Percentiles rank a stretch among this genome's conserved stretches.
Evolutionary conservation across 1,140 invertebrate genomes (phyloP).

Genomic region (Zaprionus gabonicus): DNA sequence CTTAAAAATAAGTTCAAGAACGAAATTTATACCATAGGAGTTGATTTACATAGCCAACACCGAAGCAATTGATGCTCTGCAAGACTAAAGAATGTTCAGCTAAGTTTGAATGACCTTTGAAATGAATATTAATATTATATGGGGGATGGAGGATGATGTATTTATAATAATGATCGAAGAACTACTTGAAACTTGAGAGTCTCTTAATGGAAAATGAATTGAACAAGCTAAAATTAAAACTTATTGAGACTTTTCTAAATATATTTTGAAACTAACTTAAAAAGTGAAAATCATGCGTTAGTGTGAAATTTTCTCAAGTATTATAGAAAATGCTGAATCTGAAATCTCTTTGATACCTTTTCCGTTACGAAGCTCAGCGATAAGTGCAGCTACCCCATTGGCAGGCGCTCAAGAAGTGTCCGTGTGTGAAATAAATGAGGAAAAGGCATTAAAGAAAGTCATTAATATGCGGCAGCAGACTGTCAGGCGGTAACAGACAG

Average conservation of each 20-base stretch:
- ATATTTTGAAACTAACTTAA: background rate
- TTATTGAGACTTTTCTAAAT: too few species aligned
- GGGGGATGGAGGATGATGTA: too few species aligned
- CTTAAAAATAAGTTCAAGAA: constrained; percentile 65
- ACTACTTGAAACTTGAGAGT: too few species aligned
- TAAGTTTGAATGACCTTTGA: too few species aligned
- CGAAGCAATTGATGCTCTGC: constrained; percentile 22
- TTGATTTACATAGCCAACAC: background rate
- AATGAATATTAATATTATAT: too few species aligned
- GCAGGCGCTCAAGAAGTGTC: constrained; percentile 55
- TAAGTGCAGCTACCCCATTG: constrained; percentile 36
- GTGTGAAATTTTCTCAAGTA: background rate
- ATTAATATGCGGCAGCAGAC: constrained; percentile 81
- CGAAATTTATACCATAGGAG: background rate
- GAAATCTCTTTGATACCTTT: background rate
- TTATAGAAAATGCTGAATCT: background rate
- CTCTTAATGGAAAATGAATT: too few species aligned
- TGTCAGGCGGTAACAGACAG: constrained; percentile 76
- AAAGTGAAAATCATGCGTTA: background rate
- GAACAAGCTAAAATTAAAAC: too few species aligned
- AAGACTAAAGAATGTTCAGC: too few species aligned
- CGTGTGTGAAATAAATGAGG: constrained; percentile 81
- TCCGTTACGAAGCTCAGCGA: constrained; percentile 21
- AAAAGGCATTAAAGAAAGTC: constrained; percentile 83
- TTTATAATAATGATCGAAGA: too few species aligned